Evolutionary conservation across 2,113 vertebrate genomes (phyloP).

Genomic region (Sapajus apella): DNA sequence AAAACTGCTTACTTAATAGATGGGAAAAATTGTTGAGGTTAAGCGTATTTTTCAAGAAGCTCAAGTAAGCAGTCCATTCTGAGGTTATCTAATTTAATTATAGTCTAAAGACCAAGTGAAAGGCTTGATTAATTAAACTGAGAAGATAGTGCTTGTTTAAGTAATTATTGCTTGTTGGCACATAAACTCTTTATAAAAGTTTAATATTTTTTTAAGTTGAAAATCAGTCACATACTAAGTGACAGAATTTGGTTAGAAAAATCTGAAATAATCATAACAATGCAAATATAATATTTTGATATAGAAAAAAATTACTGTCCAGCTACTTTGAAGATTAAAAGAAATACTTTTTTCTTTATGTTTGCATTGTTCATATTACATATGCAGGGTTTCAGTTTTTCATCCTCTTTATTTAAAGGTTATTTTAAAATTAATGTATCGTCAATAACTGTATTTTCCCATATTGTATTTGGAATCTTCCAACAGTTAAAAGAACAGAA

Average conservation of each 20-base stretch:
- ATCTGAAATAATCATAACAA: not conserved
- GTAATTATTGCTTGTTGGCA: conserved; percentile 59
- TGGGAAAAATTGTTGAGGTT: conserved; percentile 8
- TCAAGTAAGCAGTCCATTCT: conserved; percentile 43
- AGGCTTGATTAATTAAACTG: conserved; percentile 69
- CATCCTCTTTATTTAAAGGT: not conserved
- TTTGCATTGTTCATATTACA: not conserved
- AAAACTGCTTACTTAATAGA: conserved; percentile 32
- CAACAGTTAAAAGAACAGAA: not conserved
- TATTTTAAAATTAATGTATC: not conserved
- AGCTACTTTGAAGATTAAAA: not conserved
- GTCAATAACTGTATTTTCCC: not conserved
- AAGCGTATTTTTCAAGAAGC: conserved; percentile 46
- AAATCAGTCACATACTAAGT: not conserved
- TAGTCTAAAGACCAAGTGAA: conserved; percentile 57
- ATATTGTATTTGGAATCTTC: not conserved
- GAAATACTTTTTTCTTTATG: not conserved
- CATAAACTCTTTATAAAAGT: conserved; percentile 23
- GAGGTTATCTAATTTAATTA: conserved; percentile 66
- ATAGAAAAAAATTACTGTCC: not conserved
- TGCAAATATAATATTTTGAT: not conserved
- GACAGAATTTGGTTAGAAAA: conserved; percentile 1
- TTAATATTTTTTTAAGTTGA: not conserved
- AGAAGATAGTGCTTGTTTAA: conserved; percentile 62
- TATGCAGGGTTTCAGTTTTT: not conserved